phyloP scores from a whole-genome alignment of 2,888 invertebrate genomes.

The Prenolepis imparis region DNA sequence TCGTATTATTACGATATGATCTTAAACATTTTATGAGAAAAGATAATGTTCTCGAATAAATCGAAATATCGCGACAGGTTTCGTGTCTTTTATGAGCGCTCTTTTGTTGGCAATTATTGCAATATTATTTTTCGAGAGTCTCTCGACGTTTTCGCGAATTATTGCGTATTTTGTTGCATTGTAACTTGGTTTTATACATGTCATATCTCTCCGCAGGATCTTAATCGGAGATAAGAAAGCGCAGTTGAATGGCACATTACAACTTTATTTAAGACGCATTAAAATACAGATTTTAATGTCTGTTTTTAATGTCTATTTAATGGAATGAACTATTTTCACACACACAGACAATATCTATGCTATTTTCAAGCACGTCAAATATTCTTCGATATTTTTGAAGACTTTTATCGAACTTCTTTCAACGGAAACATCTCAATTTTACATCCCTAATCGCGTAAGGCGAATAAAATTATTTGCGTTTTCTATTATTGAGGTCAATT shows the following conservation, averaged over 20 bases:
- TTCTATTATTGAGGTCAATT: background rate
- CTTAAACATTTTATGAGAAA: constrained; percentile 5
- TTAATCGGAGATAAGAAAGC: constrained; percentile 25
- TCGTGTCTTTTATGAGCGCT: background rate
- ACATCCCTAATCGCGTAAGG: background rate
- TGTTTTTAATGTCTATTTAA: background rate
- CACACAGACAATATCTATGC: too few species aligned
- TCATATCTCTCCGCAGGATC: constrained; percentile 3
- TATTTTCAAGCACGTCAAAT: background rate
- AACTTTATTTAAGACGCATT: constrained; percentile 31
- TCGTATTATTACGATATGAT: background rate
- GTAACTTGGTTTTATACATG: constrained; percentile 21
- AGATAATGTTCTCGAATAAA: background rate
- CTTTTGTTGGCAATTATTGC: background rate
- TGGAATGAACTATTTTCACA: background rate
- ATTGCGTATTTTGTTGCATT: constrained; percentile 1
- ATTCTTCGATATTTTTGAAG: background rate
- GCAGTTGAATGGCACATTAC: constrained; percentile 12
- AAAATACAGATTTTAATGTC: too few species aligned
- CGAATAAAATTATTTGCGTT: constrained; percentile 20
- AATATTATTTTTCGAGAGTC: background rate
- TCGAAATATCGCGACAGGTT: background rate
- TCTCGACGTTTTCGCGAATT: background rate
- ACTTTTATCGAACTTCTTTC: background rate
- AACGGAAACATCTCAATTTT: background rate